phyloP scores from a whole-genome alignment of 2,113 vertebrate species.

The Phycodurus eques region DNA sequence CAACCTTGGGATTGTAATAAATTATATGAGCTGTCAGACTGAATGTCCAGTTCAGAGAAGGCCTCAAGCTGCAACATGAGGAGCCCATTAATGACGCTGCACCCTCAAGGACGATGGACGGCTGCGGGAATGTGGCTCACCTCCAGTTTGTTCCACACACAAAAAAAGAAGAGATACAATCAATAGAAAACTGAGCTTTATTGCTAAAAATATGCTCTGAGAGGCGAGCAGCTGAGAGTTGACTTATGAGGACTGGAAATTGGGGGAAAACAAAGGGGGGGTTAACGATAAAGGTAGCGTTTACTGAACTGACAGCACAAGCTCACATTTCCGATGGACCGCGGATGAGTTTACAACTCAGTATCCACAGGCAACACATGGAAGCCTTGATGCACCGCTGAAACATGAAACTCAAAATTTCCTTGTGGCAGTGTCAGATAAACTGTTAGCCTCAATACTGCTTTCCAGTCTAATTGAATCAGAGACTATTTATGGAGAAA shows the following conservation, averaged over 20 bases:
- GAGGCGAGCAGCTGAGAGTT: slow-evolving; percentile 37
- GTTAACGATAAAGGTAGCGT: slow-evolving; percentile 47
- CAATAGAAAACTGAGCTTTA: slow-evolving; percentile 56
- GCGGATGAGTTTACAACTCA: slow-evolving; percentile 37
- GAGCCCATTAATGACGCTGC: slow-evolving; percentile 39
- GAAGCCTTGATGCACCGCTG: slow-evolving; percentile 25
- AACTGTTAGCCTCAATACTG: background rate
- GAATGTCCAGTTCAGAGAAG: background rate
- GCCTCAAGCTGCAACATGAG: slow-evolving; percentile 30
- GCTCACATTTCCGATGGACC: slow-evolving; percentile 54
- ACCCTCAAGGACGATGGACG: slow-evolving; percentile 60
- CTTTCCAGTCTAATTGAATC: slow-evolving; percentile 5
- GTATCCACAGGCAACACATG: slow-evolving; percentile 30
- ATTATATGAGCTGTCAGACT: slow-evolving; percentile 1
- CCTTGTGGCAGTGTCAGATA: slow-evolving; percentile 13
- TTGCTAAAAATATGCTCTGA: slow-evolving; percentile 62
- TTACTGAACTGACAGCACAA: slow-evolving; percentile 45
- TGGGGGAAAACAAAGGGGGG: slow-evolving; percentile 32
- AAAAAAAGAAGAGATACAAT: slow-evolving; percentile 60
- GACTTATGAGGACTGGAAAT: slow-evolving; percentile 56
- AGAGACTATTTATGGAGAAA: background rate
- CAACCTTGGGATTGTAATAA: background rate
- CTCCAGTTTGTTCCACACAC: slow-evolving; percentile 45
- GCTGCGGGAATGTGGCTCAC: slow-evolving; percentile 48
- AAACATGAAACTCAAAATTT: slow-evolving; percentile 38